A percentile compares a stretch with the other conserved stretches of the same genome.
Conservation (phyloP, 2,797 vertebrate genomes). For the Acestrorhynchus altus region DNA sequence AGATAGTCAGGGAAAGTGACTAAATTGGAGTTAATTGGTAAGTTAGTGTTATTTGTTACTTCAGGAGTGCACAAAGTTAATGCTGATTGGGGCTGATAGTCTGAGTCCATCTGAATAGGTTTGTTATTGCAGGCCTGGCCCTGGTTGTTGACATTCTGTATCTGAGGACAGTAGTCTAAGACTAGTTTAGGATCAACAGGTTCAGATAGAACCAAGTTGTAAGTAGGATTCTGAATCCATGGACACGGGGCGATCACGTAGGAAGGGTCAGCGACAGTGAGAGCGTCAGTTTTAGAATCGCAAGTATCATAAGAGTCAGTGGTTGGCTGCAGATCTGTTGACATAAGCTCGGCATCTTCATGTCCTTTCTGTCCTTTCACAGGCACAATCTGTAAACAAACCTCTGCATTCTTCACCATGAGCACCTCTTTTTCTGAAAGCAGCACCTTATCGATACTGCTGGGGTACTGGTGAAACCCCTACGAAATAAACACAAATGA, state of each 20-base stretch:
- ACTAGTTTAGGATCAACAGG: neutral
- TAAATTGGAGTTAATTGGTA: neutral
- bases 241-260: neutral
- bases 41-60: neutral
- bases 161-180: constrained; percentile 24
- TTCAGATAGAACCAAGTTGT: neutral
- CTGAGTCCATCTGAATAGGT: neutral
- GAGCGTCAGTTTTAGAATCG: neutral
- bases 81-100: constrained; percentile 3
- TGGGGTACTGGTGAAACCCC: constrained; percentile 15
- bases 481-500: constrained; percentile 34
- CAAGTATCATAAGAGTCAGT: neutral
- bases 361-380: neutral
- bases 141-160: constrained; percentile 14
- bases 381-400: neutral
- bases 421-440: constrained; percentile 25
- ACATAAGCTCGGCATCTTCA: neutral
- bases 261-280: neutral
- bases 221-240: constrained; percentile 48
- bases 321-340: neutral
- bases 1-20: neutral
- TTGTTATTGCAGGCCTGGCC: neutral
- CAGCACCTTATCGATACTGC: constrained; percentile 29
- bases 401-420: constrained; percentile 8
- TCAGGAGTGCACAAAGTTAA: neutral